phyloP scores from a whole-genome alignment of 2,113 vertebrate genomes.

The Labeo rohita region DNA sequence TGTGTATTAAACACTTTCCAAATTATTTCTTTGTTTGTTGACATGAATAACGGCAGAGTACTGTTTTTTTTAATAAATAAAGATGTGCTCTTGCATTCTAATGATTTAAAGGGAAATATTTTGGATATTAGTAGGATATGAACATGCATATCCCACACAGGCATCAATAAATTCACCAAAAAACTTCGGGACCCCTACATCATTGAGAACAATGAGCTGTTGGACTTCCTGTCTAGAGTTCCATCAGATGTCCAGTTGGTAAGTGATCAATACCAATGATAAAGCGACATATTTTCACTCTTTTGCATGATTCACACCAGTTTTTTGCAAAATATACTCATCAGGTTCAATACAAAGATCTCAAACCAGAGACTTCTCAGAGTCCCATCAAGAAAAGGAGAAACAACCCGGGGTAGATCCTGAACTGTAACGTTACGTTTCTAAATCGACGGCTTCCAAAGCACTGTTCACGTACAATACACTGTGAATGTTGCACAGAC shows the following conservation, averaged over 20 bases:
- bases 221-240: constrained; percentile 95
- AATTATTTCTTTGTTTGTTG: not conserved
- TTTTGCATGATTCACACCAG: constrained; percentile 61
- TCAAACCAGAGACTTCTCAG: constrained; percentile 84
- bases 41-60: not conserved
- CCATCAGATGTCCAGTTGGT: constrained; percentile 96
- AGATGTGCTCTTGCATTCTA: not conserved
- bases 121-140: not conserved
- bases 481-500: not conserved
- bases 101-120: not conserved
- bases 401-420: constrained; percentile 72
- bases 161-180: constrained; percentile 97
- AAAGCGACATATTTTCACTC: too few species aligned
- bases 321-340: constrained; percentile 63
- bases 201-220: constrained; percentile 93
- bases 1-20: not conserved
- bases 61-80: too few species aligned
- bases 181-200: constrained; percentile 90
- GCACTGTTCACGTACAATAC: not conserved
- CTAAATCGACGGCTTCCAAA: not conserved
- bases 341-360: constrained; percentile 91
- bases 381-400: constrained; percentile 87
- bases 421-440: not conserved
- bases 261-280: constrained; percentile 60
- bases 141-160: constrained; percentile 64